These are phyloP conservation scores for Acanthornis magna DNA, from an alignment of 2,797 vertebrate genomes.

Conservation along the genomic window DNA sequence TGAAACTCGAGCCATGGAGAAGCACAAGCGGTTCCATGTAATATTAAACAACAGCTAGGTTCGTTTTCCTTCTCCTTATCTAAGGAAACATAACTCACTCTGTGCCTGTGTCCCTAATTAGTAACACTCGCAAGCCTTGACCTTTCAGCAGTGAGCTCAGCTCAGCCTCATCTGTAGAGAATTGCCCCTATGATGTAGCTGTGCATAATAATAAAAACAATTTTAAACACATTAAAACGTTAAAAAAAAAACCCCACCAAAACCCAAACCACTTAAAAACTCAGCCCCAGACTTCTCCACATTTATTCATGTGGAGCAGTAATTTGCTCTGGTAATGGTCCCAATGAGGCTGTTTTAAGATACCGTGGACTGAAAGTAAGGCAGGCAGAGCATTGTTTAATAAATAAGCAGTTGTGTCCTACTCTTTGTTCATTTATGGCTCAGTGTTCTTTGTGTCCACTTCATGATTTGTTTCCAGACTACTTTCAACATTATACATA, in stretches of 20 bases:
- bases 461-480: not conserved
- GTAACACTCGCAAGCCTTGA: constrained; percentile 45
- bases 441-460: not conserved
- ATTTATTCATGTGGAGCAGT: not conserved
- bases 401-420: constrained; percentile 7
- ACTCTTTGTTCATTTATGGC: not conserved
- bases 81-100: constrained; percentile 26
- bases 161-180: not conserved
- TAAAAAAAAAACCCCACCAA: not conserved
- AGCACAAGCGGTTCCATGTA: not conserved
- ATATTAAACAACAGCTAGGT: not conserved
- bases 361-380: not conserved
- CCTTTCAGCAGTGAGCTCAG: not conserved
- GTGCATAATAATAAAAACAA: constrained; percentile 54
- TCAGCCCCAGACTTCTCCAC: not conserved
- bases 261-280: constrained; percentile 2
- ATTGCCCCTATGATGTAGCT: constrained; percentile 1
- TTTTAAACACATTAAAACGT: constrained; percentile 29
- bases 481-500: not conserved
- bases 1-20: not conserved
- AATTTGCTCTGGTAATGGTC: constrained; percentile 45
- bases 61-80: constrained; percentile 3
- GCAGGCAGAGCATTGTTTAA: not conserved
- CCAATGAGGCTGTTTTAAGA: not conserved
- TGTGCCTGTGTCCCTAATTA: constrained; percentile 24